Evolutionary conservation across 30 jellyfish, hydroid and myxozoan species (phyloP), one percentile per base, ranked within the genome.

Genomic region (Aurelia aurita complex sp. Pacific): DNA sequence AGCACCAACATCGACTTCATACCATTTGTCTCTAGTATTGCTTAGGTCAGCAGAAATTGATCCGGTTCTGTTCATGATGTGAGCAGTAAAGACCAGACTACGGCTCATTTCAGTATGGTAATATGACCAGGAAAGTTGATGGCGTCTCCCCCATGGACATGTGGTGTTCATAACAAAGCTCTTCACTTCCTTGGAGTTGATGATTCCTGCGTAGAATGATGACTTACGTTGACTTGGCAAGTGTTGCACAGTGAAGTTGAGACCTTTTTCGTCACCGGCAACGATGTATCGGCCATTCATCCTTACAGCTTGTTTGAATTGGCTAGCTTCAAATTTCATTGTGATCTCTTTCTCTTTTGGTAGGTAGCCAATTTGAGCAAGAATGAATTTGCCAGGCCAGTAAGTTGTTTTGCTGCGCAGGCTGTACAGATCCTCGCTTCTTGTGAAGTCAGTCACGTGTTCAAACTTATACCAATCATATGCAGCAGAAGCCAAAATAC

Each of bases 391-490:
- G 63, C 73, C 89, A 11, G 99, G 99, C 80, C 73, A 90, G 90
- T 95, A 95, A 5, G 82, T 76, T 42, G 99, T 95, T 63, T 89
- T 82, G 89, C 91, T 68, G 73, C 81, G 89, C 40, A 90, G 63
- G 83, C 88, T 87, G 80, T 74, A 76, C 8, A 75, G 42, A 18
- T 91, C 66, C 55, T 51, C 91, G 51, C 88, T 88, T 40, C 87
- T 74, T 23, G 92, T 84, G 83, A 82, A 69, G 78, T 83, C 92
- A 17, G 94, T 33, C 50, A 69, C 87, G 88, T 90, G 95, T 81
- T 90, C 88, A 85, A 95, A 81, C 70, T 86, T 95, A 91, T 95
- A 90, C 97, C 97, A 94, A 74, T 95, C 99, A 67, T 95, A 95
- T 57, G 83, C 93, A 35, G 97, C 88, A 52, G 89, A 64, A 46